Percentiles rank a stretch among this genome's conserved stretches.
Conservation (phyloP, 2,797 vertebrate species). For the Scomberomorus guttatus region DNA sequence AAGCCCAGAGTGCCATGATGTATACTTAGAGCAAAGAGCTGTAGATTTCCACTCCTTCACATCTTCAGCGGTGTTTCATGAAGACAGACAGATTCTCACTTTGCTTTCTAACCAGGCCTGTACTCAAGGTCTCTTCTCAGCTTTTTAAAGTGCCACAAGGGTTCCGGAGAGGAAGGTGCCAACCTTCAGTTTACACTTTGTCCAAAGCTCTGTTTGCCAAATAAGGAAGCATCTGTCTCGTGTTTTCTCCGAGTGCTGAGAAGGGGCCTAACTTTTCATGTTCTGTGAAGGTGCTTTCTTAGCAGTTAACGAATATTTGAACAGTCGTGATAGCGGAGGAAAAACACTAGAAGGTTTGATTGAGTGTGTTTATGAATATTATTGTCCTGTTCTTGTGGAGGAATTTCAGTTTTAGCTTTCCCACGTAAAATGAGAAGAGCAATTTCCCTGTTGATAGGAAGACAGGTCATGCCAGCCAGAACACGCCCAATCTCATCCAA, state of each 20-base stretch:
- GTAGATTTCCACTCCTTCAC: slow-evolving; percentile 70
- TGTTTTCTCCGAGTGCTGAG: slow-evolving; percentile 62
- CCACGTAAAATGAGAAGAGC: slow-evolving; percentile 42
- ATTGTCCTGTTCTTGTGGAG: slow-evolving; percentile 43
- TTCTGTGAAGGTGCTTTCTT: slow-evolving; percentile 38
- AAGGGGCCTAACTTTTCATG: slow-evolving; percentile 45
- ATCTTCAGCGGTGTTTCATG: slow-evolving; percentile 58
- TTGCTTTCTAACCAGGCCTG: slow-evolving; percentile 41
- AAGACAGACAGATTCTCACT: slow-evolving; percentile 67
- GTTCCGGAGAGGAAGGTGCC: slow-evolving; percentile 74
- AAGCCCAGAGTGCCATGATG: slow-evolving; percentile 65
- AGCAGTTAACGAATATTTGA: slow-evolving; percentile 12
- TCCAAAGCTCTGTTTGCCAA: slow-evolving; percentile 74
- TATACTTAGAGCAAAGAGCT: slow-evolving; percentile 72
- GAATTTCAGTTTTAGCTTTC: slow-evolving; percentile 45
- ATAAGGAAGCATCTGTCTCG: slow-evolving; percentile 83
- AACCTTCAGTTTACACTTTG: slow-evolving; percentile 73
- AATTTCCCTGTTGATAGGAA: slow-evolving; percentile 43
- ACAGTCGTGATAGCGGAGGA: slow-evolving; percentile 12
- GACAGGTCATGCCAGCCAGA: slow-evolving; percentile 37
- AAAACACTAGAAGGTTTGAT: slow-evolving; percentile 39
- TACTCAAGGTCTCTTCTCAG: slow-evolving; percentile 35
- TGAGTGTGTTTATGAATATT: slow-evolving; percentile 46
- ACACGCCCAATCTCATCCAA: background rate
- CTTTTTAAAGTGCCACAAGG: slow-evolving; percentile 67